Conservation (phyloP, 2,888 invertebrate genomes). For the Epirrhoe alternata region DNA sequence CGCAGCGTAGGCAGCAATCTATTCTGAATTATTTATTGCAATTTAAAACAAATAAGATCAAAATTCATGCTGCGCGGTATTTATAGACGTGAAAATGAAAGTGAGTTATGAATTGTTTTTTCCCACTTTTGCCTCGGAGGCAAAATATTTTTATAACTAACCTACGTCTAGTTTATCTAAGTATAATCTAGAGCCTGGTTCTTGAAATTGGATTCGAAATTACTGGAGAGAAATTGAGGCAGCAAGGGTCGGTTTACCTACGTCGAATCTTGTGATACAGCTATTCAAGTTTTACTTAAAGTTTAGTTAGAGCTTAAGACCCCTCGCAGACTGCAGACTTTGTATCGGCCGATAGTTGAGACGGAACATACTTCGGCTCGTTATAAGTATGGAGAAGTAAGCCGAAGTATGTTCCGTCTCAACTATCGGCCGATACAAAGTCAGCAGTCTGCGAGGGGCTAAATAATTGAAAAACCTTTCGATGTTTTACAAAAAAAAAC, state of each 20-base stretch:
- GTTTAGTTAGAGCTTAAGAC: too few species aligned
- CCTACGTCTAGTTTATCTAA: conserved; percentile 6
- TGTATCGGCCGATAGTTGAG: too few species aligned
- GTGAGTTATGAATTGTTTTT: conserved; percentile 42
- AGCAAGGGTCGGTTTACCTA: conserved; percentile 27
- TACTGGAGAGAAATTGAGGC: conserved; percentile 47
- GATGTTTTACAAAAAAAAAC: too few species aligned
- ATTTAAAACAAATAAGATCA: conserved; percentile 75
- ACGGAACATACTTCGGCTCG: too few species aligned
- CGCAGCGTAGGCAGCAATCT: conserved; percentile 63
- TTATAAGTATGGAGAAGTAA: too few species aligned
- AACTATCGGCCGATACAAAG: too few species aligned
- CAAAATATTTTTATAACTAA: conserved; percentile 5
- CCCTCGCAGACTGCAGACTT: too few species aligned
- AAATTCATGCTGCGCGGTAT: conserved; percentile 64
- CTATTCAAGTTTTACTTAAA: too few species aligned
- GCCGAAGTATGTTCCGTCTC: too few species aligned
- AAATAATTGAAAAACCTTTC: too few species aligned
- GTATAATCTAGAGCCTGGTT: conserved; percentile 3
- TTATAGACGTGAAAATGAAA: conserved; percentile 50
- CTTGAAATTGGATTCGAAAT: conserved; percentile 45
- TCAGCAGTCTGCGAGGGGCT: too few species aligned
- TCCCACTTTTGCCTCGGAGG: conserved; percentile 12
- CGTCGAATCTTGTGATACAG: conserved; percentile 40
- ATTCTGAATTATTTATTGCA: conserved; percentile 65